Percentiles rank a stretch among this genome's conserved stretches.
phyloP scores from a whole-genome alignment of 2,113 vertebrate genomes.

The Piaya cayana region DNA sequence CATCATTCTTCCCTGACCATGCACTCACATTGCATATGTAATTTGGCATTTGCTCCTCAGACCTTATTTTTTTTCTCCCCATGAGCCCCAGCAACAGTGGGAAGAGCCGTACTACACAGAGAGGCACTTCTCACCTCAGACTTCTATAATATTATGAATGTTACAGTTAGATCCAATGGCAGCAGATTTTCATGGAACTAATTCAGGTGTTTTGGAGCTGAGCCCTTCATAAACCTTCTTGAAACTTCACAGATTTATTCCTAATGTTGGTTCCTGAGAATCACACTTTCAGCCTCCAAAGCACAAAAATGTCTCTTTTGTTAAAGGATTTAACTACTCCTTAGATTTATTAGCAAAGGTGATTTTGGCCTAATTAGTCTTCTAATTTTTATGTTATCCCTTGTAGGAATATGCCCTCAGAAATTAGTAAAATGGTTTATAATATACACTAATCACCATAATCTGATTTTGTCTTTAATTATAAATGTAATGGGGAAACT shows the following conservation, averaged over 20 bases:
- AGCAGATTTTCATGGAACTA: neutral
- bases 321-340: constrained; percentile 55
- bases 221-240: neutral
- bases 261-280: neutral
- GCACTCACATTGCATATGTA: neutral
- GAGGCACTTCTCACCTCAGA: neutral
- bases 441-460: constrained; percentile 75
- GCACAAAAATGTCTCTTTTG: constrained; percentile 3
- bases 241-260: neutral
- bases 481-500: constrained; percentile 57
- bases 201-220: neutral
- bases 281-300: neutral
- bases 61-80: neutral
- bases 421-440: constrained; percentile 73
- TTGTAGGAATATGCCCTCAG: constrained; percentile 69
- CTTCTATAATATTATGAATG: neutral
- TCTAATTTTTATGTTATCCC: constrained; percentile 69
- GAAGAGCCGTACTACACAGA: neutral
- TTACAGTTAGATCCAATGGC: neutral
- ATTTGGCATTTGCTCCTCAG: neutral
- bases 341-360: constrained; percentile 73
- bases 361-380: constrained; percentile 73
- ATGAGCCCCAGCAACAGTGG: neutral
- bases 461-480: constrained; percentile 75
- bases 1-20: rapidly evolving